Evolutionary conservation across 2,888 invertebrate species (phyloP).

Genomic region (Lepidonotus clava): DNA sequence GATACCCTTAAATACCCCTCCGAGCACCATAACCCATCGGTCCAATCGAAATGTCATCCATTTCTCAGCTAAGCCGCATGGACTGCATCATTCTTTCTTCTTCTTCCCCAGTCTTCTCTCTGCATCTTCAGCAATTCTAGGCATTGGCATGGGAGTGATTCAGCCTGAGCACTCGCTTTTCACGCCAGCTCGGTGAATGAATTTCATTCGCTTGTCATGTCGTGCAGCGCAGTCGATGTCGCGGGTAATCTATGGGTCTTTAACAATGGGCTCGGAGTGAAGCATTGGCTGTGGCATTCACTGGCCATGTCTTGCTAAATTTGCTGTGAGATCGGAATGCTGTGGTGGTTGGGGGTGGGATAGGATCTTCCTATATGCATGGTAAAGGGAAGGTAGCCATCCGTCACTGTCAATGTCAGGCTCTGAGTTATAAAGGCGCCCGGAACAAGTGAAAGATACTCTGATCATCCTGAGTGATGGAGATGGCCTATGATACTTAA

Average conservation of each 20-base stretch:
- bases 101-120: not conserved
- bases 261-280: not conserved
- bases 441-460: not conserved
- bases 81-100: not conserved
- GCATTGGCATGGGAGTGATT: not conserved
- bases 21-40: not conserved
- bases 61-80: not conserved
- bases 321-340: slow-evolving; percentile 6
- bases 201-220: not conserved
- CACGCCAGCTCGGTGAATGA: not conserved
- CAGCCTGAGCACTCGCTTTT: not conserved
- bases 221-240: not conserved
- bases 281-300: not conserved
- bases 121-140: not conserved
- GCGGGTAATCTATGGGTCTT: slow-evolving; percentile 22
- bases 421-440: not conserved
- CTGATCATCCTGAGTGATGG: not conserved
- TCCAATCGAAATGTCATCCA: slow-evolving; percentile 28
- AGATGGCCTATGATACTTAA: too few relatives aligned
- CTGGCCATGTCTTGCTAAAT: slow-evolving; percentile 7
- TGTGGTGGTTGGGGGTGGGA: not conserved
- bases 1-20: slow-evolving; percentile 24
- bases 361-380: not conserved
- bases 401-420: slow-evolving; percentile 16
- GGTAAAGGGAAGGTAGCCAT: not conserved